Conservation (phyloP, 1,140 invertebrate genomes). For the Drosophila arizonae region DNA sequence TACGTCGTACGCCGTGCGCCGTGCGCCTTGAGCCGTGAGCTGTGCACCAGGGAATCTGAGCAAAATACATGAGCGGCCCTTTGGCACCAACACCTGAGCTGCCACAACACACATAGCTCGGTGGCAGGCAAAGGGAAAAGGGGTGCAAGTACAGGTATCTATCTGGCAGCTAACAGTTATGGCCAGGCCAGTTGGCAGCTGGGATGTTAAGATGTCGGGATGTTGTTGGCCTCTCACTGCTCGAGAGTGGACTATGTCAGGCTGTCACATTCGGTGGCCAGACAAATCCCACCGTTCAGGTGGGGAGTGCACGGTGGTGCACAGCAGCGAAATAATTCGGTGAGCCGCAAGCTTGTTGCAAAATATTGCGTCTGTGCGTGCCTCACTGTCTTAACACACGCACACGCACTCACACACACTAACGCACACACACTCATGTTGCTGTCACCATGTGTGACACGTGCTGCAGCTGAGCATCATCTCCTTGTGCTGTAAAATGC, state of each 20-base stretch:
- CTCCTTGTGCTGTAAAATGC: slow-evolving; percentile 1
- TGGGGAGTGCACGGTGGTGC: slow-evolving; percentile 54
- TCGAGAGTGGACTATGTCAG: slow-evolving; percentile 21
- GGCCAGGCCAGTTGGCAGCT: slow-evolving; percentile 6
- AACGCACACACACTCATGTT: neutral
- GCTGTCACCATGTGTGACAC: slow-evolving; percentile 55
- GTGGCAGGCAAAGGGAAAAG: neutral
- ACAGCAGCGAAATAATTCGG: slow-evolving; percentile 65
- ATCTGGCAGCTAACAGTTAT: slow-evolving; percentile 7
- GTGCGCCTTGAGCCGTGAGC: neutral
- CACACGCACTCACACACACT: slow-evolving; percentile 1
- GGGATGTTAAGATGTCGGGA: neutral
- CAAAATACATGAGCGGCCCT: slow-evolving; percentile 33
- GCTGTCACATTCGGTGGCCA: slow-evolving; percentile 27
- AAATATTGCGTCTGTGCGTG: slow-evolving; percentile 74
- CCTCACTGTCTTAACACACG: slow-evolving; percentile 14
- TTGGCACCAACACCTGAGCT: slow-evolving; percentile 31
- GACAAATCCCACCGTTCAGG: slow-evolving; percentile 27
- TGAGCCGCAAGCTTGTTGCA: slow-evolving; percentile 69
- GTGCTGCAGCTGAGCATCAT: slow-evolving; percentile 51
- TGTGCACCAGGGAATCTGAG: slow-evolving; percentile 4
- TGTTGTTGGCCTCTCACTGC: slow-evolving; percentile 1
- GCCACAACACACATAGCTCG: neutral
- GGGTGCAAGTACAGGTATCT: neutral
- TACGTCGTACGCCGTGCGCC: no score